Evolutionary conservation across 2,888 invertebrate species (phyloP).

Genomic region (Phyllotreta cruciferae): DNA sequence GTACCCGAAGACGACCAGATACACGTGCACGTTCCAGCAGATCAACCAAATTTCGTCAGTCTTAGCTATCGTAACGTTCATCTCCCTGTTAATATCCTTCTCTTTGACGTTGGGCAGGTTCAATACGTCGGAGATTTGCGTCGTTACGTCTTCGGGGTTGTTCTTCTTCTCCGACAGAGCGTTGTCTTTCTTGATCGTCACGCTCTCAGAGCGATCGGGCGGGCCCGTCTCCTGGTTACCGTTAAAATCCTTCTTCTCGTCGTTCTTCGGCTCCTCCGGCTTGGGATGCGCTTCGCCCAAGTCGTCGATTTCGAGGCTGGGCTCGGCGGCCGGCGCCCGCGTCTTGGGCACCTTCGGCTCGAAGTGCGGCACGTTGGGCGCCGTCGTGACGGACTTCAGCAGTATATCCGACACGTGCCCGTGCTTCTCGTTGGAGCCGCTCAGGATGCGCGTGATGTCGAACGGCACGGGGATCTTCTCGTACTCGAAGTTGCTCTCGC

Average conservation of each 20-base stretch:
- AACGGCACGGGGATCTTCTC: conserved; percentile 66
- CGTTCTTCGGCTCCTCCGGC: conserved; percentile 41
- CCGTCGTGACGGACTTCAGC: conserved; percentile 70
- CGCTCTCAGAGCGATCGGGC: conserved; percentile 54
- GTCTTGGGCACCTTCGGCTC: conserved; percentile 52
- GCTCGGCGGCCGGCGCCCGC: conserved; percentile 49
- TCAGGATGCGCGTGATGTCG: conserved; percentile 83
- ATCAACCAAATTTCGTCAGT: conserved; percentile 74
- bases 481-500: conserved; percentile 59
- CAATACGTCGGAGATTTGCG: conserved; percentile 61
- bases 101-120: conserved; percentile 68
- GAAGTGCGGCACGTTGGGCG: conserved; percentile 53
- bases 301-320: conserved; percentile 49
- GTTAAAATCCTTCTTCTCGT: conserved; percentile 47
- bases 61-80: conserved; percentile 56
- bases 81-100: conserved; percentile 46
- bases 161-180: conserved; percentile 44
- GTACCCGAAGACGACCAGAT: conserved; percentile 84
- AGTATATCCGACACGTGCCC: conserved; percentile 83
- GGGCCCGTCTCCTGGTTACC: conserved; percentile 43
- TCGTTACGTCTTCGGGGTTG: conserved; percentile 52
- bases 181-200: conserved; percentile 54
- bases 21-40: conserved; percentile 92
- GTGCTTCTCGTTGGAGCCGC: conserved; percentile 84
- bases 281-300: conserved; percentile 36